Evolutionary conservation across 1,140 invertebrate species (phyloP), one percentile per base, ranked within the genome.

Genomic region (Chelonus insularis): DNA sequence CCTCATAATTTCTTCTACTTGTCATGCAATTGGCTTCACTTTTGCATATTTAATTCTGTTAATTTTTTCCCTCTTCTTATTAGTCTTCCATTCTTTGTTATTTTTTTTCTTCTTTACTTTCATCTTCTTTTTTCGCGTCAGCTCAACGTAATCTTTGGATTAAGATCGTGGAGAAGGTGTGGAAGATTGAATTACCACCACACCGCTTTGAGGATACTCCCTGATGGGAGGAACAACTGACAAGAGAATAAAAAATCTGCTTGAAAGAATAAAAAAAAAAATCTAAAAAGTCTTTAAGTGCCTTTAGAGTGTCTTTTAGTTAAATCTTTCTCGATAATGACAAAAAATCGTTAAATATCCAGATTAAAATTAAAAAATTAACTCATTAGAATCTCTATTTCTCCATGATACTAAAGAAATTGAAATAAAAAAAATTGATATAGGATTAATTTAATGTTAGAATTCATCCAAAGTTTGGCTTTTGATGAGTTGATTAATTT

Each of bases 131-230:
- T 59, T 57, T 65, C 62, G 67, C 68, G 72, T 71, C 67, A 69
- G 62, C 67, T 58, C 65, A 62, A 66, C 65, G 70, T 73, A 74
- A 74, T 74, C 71, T 71, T 50, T 51, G 67, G 71, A 74, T 74
- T 74, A 74, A 74, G 70, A 70, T 72, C 67, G 65, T 71, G 66
- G 65, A 69, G 65, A 69, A 73, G 67, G 69, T 73, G 72, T 73
- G 66, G 67, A 69, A 74, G 72, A 74, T 72, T 71, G 69, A 71
- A 73, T 74, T 73, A 72, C 73, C 68, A 63, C 63, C 60, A 63
- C 67, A 56, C 61, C 52, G 20, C 54, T 56, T 23, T 59, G 37
- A 43, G 34, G 12, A 37, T 50, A 20, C 36, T 32, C 34, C 41
- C 9, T 20, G 57, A 48, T 51, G 48, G 9, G 48, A 51, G 21